Percentiles rank a stretch among this genome's conserved stretches.
These are phyloP conservation scores for Aphidoletes aphidimyza DNA, from an alignment of 2,888 invertebrate genomes.

Conservation along the genomic window DNA sequence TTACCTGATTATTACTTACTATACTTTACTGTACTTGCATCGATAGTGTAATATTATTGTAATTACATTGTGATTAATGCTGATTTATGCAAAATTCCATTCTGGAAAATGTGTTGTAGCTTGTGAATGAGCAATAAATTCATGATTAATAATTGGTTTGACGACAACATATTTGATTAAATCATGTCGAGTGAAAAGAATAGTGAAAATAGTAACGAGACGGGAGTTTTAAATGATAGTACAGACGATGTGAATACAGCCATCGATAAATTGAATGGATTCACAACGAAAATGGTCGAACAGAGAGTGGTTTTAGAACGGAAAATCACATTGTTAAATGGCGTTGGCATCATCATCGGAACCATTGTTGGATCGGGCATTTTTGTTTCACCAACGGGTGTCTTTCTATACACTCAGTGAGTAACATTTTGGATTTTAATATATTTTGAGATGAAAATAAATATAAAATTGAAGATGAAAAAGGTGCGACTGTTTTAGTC, in stretches of 20 bases:
- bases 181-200: constrained; percentile 52
- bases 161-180: not conserved
- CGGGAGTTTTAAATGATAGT: constrained; percentile 5
- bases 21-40: too few relatives aligned
- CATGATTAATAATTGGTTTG: not conserved
- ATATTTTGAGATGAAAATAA: not conserved
- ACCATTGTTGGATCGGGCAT: constrained; percentile 93
- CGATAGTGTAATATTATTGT: not conserved
- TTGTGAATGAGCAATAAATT: too few relatives aligned
- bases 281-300: not conserved
- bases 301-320: constrained; percentile 79
- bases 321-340: constrained; percentile 85
- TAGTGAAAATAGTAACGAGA: constrained; percentile 53
- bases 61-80: not conserved
- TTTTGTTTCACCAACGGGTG: constrained; percentile 90
- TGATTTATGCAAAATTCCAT: constrained; percentile 13
- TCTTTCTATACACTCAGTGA: constrained; percentile 74
- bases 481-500: constrained; percentile 12
- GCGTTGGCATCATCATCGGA: constrained; percentile 88
- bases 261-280: not conserved
- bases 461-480: not conserved
- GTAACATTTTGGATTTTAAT: not conserved
- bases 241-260: not conserved
- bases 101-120: constrained; percentile 11
- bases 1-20: constrained; percentile 29